A percentile compares a stretch with the other conserved stretches of the same genome.
Evolutionary conservation across 2,797 vertebrate species (phyloP).

Genomic region (Chaenodraco wilsoni): DNA sequence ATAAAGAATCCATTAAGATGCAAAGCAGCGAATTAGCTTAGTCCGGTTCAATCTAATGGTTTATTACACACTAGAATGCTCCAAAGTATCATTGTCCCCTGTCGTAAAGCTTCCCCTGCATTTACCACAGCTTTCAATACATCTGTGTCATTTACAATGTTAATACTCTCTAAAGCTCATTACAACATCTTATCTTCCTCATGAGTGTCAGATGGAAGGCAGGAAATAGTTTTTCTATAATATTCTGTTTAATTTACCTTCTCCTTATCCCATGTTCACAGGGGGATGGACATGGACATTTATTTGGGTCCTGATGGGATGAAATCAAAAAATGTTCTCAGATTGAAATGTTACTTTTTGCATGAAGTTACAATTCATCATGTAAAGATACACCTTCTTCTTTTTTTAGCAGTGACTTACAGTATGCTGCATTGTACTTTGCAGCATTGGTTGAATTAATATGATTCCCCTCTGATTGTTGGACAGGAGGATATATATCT

Average conservation of each 20-base stretch:
- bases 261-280: constrained; percentile 7
- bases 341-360: neutral
- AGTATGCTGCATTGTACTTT: constrained; percentile 31
- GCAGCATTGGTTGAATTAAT: constrained; percentile 42
- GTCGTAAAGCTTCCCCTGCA: constrained; percentile 8
- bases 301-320: constrained; percentile 5
- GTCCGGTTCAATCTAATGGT: constrained; percentile 10
- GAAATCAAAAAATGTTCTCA: constrained; percentile 11
- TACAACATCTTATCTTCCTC: neutral
- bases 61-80: neutral
- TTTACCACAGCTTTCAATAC: neutral
- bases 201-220: constrained; percentile 6
- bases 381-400: constrained; percentile 17
- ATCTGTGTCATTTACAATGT: constrained; percentile 7
- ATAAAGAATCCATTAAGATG: constrained; percentile 33
- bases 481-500: constrained; percentile 26
- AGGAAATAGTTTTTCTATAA: neutral
- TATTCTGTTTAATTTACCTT: constrained; percentile 3
- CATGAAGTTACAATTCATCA: neutral
- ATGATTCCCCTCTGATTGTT: constrained; percentile 47
- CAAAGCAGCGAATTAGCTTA: constrained; percentile 22
- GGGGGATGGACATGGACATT: neutral
- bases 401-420: constrained; percentile 23
- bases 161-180: constrained; percentile 11
- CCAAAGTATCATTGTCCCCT: neutral